A percentile compares a stretch with the other conserved stretches of the same genome.
Conservation (phyloP, 1,140 invertebrate species). For the Melitaea cinxia region DNA sequence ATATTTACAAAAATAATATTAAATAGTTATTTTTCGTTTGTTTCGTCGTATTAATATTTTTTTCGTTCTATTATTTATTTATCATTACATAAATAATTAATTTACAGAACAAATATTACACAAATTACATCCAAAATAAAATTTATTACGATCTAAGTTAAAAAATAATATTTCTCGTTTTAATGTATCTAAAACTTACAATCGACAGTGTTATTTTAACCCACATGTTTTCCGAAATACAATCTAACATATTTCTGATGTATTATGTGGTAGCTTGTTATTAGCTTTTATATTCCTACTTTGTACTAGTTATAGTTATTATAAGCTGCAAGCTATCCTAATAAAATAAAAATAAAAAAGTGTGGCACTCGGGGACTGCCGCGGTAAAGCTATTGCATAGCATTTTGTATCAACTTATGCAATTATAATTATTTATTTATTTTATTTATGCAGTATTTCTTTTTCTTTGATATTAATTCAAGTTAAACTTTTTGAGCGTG, state of each 20-base stretch:
- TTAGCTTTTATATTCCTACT: too few species aligned
- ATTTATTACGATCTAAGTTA: not conserved
- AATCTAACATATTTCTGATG: not conserved
- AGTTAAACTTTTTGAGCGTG: too few species aligned
- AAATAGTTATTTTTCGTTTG: not conserved
- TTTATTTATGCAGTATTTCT: too few species aligned
- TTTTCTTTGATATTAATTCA: too few species aligned
- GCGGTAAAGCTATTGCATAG: too few species aligned
- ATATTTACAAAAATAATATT: constrained; percentile 10
- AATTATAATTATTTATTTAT: too few species aligned
- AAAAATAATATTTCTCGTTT: not conserved
- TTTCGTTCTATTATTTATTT: not conserved
- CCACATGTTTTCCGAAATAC: not conserved
- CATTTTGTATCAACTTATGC: too few species aligned
- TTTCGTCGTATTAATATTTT: not conserved
- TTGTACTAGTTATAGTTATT: too few species aligned
- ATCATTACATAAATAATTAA: not conserved
- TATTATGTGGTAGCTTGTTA: too few species aligned
- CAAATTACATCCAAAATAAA: constrained; percentile 1
- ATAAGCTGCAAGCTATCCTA: too few species aligned
- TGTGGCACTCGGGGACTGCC: too few species aligned
- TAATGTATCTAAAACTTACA: not conserved
- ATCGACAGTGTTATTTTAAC: not conserved
- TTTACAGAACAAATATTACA: not conserved
- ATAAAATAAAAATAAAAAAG: too few species aligned